Evolutionary conservation across 2,797 vertebrate genomes (phyloP).

Genomic region (Cynodonichthys magdalenae): DNA sequence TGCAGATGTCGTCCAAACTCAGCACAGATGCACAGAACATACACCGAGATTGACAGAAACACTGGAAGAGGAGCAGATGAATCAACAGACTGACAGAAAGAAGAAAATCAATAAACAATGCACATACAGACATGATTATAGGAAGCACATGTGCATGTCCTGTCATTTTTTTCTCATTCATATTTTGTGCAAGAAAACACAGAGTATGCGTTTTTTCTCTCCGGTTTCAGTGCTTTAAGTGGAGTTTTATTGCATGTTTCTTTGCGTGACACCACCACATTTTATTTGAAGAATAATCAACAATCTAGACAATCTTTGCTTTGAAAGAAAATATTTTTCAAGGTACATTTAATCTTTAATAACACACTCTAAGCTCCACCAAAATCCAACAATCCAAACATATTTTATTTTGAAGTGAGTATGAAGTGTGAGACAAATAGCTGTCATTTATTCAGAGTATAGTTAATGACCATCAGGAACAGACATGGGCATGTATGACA

Average conservation of each 20-base stretch:
- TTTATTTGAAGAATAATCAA: constrained; percentile 56
- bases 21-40: constrained; percentile 54
- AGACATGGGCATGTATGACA: too few species aligned
- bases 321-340: background rate
- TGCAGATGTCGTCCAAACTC: constrained; percentile 64
- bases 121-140: constrained; percentile 52
- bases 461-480: too few species aligned
- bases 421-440: too few species aligned
- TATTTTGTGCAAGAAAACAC: constrained; percentile 24
- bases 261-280: constrained; percentile 46
- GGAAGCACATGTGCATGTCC: constrained; percentile 40
- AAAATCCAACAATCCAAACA: too few species aligned
- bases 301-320: constrained; percentile 34
- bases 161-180: constrained; percentile 37
- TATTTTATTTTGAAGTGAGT: too few species aligned
- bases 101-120: constrained; percentile 33
- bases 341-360: background rate
- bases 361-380: background rate
- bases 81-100: constrained; percentile 51
- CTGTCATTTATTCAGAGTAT: too few species aligned
- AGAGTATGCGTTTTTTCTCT: constrained; percentile 35
- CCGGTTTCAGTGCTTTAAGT: constrained; percentile 23
- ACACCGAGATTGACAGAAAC: constrained; percentile 59
- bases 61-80: constrained; percentile 47
- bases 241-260: constrained; percentile 23